Conservation (phyloP, 2,113 vertebrate genomes). For the Microtus montanus region DNA sequence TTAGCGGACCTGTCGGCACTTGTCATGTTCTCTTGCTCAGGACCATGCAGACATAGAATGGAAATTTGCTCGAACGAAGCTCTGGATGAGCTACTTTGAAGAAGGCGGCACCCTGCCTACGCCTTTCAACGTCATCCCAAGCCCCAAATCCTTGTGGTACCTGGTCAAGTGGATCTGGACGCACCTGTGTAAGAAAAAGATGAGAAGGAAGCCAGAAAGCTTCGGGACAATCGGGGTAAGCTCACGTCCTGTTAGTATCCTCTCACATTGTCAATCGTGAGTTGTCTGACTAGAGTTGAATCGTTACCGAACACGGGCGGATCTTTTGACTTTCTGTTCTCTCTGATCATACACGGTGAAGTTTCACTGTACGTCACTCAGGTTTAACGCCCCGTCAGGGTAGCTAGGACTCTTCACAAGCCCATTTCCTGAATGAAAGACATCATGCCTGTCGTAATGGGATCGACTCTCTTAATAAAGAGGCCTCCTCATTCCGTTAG, state of each 20-base stretch:
- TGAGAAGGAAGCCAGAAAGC: slow-evolving; percentile 89
- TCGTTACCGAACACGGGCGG: neutral
- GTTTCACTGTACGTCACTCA: neutral
- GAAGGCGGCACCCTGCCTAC: slow-evolving; percentile 97
- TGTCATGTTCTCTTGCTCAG: slow-evolving; percentile 83
- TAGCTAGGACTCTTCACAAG: neutral
- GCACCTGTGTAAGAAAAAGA: slow-evolving; percentile 89
- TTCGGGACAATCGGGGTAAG: slow-evolving; percentile 96
- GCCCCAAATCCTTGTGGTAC: slow-evolving; percentile 96
- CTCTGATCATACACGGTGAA: neutral
- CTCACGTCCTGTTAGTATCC: neutral
- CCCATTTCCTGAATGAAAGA: neutral
- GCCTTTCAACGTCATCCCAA: slow-evolving; percentile 98
- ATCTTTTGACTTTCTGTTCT: neutral
- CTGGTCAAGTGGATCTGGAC: slow-evolving; percentile 91
- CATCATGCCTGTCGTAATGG: neutral
- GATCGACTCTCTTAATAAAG: neutral
- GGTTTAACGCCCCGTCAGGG: neutral
- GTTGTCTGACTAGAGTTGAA: neutral
- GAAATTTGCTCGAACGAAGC: slow-evolving; percentile 99
- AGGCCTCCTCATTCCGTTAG: neutral
- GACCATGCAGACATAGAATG: slow-evolving; percentile 99
- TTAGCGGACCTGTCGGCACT: slow-evolving; percentile 34
- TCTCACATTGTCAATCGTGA: neutral
- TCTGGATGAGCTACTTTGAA: slow-evolving; percentile 99